Percentiles rank a stretch among this genome's conserved stretches.
These are phyloP conservation scores for Hoplostethus atlanticus DNA, from an alignment of 2,797 vertebrate genomes.

Conservation along the genomic window DNA sequence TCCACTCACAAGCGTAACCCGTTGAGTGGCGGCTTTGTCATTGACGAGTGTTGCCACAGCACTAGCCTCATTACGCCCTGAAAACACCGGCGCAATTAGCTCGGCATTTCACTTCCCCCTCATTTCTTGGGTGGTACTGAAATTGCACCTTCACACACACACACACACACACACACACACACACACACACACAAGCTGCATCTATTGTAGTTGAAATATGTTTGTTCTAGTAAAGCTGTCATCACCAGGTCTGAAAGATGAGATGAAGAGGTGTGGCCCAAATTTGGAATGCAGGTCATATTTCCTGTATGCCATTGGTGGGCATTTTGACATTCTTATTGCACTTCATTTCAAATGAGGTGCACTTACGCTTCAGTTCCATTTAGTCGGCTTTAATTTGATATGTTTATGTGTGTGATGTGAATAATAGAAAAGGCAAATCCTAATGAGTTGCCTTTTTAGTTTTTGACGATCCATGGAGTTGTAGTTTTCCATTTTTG, in stretches of 20 bases:
- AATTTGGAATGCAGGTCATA: constrained; percentile 70
- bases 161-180: background rate
- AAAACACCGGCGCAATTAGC: constrained; percentile 48
- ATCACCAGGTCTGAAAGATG: constrained; percentile 46
- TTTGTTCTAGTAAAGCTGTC: constrained; percentile 56
- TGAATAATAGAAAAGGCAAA: no score
- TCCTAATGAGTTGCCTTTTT: no score
- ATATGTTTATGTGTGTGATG: no score
- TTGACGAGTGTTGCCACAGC: constrained; percentile 39
- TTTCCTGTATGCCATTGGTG: no score
- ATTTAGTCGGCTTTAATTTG: no score
- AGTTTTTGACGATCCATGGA: no score
- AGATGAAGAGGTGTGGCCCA: constrained; percentile 70
- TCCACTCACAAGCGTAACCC: no score
- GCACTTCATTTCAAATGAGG: no score
- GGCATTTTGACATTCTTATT: no score
- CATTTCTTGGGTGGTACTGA: constrained; percentile 49
- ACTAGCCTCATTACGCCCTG: constrained; percentile 36
- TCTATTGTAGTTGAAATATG: constrained; percentile 38
- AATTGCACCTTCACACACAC: constrained; percentile 9
- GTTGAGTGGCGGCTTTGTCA: no score
- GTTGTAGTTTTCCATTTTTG: no score
- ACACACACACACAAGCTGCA: constrained; percentile 1
- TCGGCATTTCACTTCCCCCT: constrained; percentile 25
- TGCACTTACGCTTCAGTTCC: no score